Evolutionary conservation across 2,888 invertebrate species (phyloP).

Genomic region (Camptogramma bilineatum): DNA sequence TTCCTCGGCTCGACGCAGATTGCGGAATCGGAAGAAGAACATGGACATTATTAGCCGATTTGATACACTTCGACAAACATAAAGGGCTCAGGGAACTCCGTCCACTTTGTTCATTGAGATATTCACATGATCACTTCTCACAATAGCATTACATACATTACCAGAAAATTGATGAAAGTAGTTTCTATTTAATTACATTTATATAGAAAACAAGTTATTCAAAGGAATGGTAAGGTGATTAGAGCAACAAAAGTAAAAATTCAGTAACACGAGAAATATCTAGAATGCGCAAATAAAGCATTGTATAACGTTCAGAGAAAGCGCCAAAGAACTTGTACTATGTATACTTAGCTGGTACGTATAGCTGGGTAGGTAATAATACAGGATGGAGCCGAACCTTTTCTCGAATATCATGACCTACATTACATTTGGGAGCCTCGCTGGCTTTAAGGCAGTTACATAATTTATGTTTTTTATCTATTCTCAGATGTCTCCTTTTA

Average conservation of each 20-base stretch:
- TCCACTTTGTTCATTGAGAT: constrained; percentile 14
- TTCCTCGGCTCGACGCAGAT: constrained; percentile 94
- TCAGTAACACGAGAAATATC: not conserved
- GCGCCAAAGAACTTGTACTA: not conserved
- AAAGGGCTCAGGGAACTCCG: constrained; percentile 1
- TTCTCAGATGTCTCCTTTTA: constrained; percentile 12
- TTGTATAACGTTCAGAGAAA: not conserved
- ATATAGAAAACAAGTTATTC: not conserved
- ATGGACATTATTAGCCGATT: constrained; percentile 91
- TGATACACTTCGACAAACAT: constrained; percentile 39
- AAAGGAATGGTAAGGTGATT: not conserved
- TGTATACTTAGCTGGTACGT: not conserved
- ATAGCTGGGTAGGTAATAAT: not conserved
- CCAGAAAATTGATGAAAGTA: not conserved
- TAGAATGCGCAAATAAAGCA: not conserved
- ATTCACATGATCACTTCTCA: constrained; percentile 22
- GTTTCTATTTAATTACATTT: not conserved
- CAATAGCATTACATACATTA: not conserved
- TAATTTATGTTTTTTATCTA: constrained; percentile 56
- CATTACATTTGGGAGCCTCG: constrained; percentile 52
- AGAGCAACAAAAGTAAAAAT: not conserved
- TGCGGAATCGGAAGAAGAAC: constrained; percentile 98
- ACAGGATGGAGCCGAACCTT: constrained; percentile 25
- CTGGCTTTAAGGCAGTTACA: constrained; percentile 49
- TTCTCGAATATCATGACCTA: constrained; percentile 52